These are phyloP conservation scores for Siderastrea radians DNA, from an alignment of 92 coral and sea anemone species.

Conservation along the genomic window DNA sequence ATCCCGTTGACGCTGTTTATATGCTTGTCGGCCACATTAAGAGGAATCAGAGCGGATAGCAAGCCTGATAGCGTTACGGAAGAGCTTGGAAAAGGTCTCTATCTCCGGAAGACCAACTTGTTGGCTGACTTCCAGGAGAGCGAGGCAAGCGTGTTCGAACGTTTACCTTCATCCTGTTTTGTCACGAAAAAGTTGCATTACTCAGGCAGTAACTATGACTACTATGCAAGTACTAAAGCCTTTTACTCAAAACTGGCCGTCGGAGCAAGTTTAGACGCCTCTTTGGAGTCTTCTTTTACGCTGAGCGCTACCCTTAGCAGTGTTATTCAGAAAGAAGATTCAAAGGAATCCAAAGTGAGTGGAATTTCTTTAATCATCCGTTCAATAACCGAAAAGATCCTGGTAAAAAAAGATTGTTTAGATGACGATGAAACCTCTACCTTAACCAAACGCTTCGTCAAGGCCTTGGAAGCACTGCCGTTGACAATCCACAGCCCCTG, in stretches of 20 bases:
- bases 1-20: no score
- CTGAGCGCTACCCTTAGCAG: constrained; percentile 21
- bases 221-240: constrained; percentile 26
- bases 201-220: constrained; percentile 11
- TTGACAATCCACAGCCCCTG: constrained; percentile 7
- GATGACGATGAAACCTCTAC: not conserved
- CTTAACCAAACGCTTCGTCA: not conserved
- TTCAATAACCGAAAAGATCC: not conserved
- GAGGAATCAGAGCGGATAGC: not conserved
- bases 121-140: not conserved
- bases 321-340: not conserved
- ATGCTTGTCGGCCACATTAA: not conserved
- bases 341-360: not conserved
- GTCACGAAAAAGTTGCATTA: not conserved
- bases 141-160: not conserved
- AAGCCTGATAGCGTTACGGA: not conserved
- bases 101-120: not conserved
- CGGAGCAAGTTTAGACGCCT: constrained; percentile 27
- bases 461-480: constrained; percentile 1
- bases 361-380: constrained; percentile 41
- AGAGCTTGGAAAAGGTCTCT: not conserved
- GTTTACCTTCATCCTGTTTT: not conserved
- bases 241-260: constrained; percentile 38
- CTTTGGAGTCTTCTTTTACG: constrained; percentile 4
- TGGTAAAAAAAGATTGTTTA: constrained; percentile 30